Conservation (phyloP, 2,113 vertebrate genomes). For the Thalassarche chlororhynchos region DNA sequence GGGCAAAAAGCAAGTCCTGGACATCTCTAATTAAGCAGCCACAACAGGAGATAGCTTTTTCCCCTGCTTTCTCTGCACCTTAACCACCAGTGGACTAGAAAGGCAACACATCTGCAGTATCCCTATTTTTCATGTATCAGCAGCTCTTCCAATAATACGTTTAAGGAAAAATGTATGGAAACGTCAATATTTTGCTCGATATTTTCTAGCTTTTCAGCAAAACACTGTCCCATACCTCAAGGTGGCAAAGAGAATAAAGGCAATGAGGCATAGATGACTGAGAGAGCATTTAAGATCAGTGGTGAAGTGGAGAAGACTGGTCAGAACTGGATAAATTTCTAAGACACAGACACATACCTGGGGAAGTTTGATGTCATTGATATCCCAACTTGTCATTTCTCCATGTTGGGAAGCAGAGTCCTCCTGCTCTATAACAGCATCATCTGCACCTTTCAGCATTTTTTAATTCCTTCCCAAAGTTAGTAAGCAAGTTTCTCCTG, state of each 20-base stretch:
- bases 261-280: not conserved
- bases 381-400: conserved; percentile 77
- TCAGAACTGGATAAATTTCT: not conserved
- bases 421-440: conserved; percentile 39
- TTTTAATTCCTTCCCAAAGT: not conserved
- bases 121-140: not conserved
- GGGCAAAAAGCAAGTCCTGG: not conserved
- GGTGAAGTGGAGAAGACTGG: not conserved
- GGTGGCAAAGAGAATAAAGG: not conserved
- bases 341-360: conserved; percentile 69
- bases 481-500: not conserved
- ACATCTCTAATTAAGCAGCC: not conserved
- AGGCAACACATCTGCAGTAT: not conserved
- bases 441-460: conserved; percentile 1
- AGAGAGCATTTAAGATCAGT: not conserved
- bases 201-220: not conserved
- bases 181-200: not conserved
- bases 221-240: not conserved
- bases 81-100: not conserved
- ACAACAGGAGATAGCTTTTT: not conserved
- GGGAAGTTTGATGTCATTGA: conserved; percentile 82
- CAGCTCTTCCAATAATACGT: not conserved
- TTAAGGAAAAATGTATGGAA: not conserved
- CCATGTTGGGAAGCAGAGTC: conserved; percentile 12
- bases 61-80: not conserved